Conservation (phyloP, 2,797 vertebrate species). For the Prunella strophiata region DNA sequence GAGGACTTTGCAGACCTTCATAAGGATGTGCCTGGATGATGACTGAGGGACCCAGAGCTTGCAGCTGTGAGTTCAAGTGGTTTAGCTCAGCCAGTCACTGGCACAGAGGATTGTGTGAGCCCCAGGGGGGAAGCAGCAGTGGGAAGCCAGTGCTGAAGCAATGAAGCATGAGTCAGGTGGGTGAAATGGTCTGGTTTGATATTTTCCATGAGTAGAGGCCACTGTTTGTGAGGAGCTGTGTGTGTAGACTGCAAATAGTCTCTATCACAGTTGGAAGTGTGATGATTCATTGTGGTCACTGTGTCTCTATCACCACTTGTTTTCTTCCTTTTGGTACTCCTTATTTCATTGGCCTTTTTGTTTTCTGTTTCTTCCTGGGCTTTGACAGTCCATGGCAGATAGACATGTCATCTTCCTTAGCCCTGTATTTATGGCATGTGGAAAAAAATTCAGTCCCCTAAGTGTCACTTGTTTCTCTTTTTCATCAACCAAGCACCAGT, state of each 20-base stretch:
- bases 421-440: background rate
- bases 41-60: background rate
- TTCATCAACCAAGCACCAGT: background rate
- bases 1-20: background rate
- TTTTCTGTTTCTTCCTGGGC: background rate
- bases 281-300: constrained; percentile 47
- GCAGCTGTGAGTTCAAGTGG: background rate
- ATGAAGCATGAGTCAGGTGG: background rate
- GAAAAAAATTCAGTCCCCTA: background rate
- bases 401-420: background rate
- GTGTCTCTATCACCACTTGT: constrained; percentile 19
- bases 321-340: constrained; percentile 11
- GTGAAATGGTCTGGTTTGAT: background rate
- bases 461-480: background rate
- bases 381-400: background rate
- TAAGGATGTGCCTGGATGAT: background rate
- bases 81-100: background rate
- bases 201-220: background rate
- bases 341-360: background rate
- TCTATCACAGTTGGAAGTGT: constrained; percentile 21
- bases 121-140: background rate
- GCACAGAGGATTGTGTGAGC: background rate
- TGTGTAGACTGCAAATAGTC: constrained; percentile 11
- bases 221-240: background rate
- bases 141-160: background rate